A percentile compares a stretch with the other conserved stretches of the same genome.
Conservation (phyloP, 2,888 invertebrate genomes). For the Hypomecis punctinalis region DNA sequence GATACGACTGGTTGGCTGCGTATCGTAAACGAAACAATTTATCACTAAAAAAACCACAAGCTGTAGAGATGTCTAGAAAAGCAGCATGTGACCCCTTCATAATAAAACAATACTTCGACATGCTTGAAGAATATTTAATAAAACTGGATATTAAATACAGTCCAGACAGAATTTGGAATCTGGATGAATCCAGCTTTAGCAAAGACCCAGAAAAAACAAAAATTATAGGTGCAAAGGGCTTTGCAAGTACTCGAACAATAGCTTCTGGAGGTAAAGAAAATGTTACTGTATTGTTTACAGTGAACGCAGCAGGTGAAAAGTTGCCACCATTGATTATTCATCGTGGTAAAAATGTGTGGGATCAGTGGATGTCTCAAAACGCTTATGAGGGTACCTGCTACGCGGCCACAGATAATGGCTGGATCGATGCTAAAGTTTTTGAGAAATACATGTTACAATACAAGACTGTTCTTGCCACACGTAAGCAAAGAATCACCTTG, state of each 20-base stretch:
- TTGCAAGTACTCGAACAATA: slow-evolving; percentile 6
- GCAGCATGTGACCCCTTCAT: slow-evolving; percentile 40
- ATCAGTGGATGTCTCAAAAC: slow-evolving; percentile 51
- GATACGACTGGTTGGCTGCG: slow-evolving; percentile 36
- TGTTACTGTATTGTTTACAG: slow-evolving; percentile 47
- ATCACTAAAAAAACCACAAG: slow-evolving; percentile 38
- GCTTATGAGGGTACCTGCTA: slow-evolving; percentile 49
- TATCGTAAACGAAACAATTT: slow-evolving; percentile 36
- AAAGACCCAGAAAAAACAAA: slow-evolving; percentile 24
- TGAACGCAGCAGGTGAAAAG: slow-evolving; percentile 45
- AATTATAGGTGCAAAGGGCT: slow-evolving; percentile 32
- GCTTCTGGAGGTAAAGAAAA: slow-evolving; percentile 47
- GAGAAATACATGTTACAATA: slow-evolving; percentile 18
- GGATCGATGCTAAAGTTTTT: slow-evolving; percentile 52
- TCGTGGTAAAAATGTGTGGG: slow-evolving; percentile 55
- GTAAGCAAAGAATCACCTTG: slow-evolving; percentile 4
- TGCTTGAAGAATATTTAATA: slow-evolving; percentile 25
- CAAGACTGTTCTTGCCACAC: slow-evolving; percentile 4
- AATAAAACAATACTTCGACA: slow-evolving; percentile 36
- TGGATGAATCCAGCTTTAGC: slow-evolving; percentile 22
- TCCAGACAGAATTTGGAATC: too few species aligned
- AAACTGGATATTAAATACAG: slow-evolving; percentile 33
- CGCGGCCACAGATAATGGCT: slow-evolving; percentile 49
- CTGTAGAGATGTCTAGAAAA: slow-evolving; percentile 42
- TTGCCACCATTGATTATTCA: slow-evolving; percentile 55